phyloP scores from a whole-genome alignment of 1,140 invertebrate species.

The Apocrypta bakeri region DNA sequence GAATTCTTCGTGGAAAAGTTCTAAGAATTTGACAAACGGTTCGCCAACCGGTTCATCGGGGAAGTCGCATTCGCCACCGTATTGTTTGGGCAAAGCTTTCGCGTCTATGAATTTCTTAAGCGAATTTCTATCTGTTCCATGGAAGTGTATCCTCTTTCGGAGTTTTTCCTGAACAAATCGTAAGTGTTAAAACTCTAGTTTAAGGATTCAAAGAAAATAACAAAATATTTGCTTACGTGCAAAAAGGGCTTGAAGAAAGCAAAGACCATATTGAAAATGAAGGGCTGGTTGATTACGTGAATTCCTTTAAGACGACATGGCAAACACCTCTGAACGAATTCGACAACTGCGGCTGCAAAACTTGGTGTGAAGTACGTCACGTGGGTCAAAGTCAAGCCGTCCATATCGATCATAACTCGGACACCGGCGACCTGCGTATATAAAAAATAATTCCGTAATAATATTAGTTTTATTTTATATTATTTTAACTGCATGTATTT shows the following conservation, averaged over 20 bases:
- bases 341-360: conserved; percentile 79
- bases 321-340: conserved; percentile 81
- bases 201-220: not conserved
- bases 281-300: conserved; percentile 87
- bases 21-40: conserved; percentile 74
- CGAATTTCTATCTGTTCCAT: conserved; percentile 81
- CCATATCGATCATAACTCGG: conserved; percentile 81
- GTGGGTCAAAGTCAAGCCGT: conserved; percentile 80
- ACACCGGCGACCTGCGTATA: conserved; percentile 72
- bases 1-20: conserved; percentile 75
- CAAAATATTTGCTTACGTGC: conserved; percentile 54
- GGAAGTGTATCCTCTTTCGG: conserved; percentile 80
- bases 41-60: conserved; percentile 73
- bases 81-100: conserved; percentile 79
- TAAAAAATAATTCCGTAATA: too few relatives aligned
- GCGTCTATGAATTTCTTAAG: conserved; percentile 79
- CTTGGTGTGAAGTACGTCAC: conserved; percentile 82
- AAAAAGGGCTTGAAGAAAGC: conserved; percentile 87
- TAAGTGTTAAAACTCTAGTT: too few relatives aligned
- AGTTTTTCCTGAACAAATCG: conserved; percentile 74
- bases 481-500: too few relatives aligned
- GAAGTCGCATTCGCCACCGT: conserved; percentile 80
- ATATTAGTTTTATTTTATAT: too few relatives aligned
- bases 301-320: conserved; percentile 81
- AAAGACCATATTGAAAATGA: conserved; percentile 84